These are phyloP conservation scores for Harmothoe impar DNA, from an alignment of 2,888 invertebrate genomes.

Conservation along the genomic window DNA sequence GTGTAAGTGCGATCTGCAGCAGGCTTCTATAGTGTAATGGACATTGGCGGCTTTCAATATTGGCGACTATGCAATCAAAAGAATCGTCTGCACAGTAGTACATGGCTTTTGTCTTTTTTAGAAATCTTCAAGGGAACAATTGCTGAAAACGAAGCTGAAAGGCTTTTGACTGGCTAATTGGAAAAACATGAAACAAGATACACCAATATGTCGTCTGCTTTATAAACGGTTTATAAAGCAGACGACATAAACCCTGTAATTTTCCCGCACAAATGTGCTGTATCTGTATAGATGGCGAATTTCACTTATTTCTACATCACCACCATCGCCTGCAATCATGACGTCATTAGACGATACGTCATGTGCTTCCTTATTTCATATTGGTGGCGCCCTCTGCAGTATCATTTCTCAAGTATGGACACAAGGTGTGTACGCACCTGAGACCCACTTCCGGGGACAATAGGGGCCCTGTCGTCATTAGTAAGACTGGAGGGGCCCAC, in stretches of 20 bases:
- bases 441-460: slow-evolving; percentile 9
- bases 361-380: not conserved
- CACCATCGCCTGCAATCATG: not conserved
- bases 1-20: too few relatives aligned
- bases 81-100: not conserved
- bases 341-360: not conserved
- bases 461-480: not conserved
- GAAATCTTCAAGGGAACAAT: too few relatives aligned
- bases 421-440: not conserved
- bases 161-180: too few relatives aligned
- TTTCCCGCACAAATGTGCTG: too few relatives aligned
- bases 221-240: too few relatives aligned
- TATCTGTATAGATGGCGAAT: not conserved
- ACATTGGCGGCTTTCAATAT: too few relatives aligned
- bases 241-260: too few relatives aligned
- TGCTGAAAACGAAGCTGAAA: too few relatives aligned
- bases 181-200: too few relatives aligned
- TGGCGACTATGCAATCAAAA: too few relatives aligned
- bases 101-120: not conserved
- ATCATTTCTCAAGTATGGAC: not conserved
- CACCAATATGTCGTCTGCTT: too few relatives aligned
- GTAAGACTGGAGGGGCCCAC: not conserved
- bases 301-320: not conserved
- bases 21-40: too few relatives aligned
- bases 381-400: not conserved